These are phyloP conservation scores for Bombus fervidus DNA, from an alignment of 1,140 invertebrate genomes.

Conservation along the genomic window DNA sequence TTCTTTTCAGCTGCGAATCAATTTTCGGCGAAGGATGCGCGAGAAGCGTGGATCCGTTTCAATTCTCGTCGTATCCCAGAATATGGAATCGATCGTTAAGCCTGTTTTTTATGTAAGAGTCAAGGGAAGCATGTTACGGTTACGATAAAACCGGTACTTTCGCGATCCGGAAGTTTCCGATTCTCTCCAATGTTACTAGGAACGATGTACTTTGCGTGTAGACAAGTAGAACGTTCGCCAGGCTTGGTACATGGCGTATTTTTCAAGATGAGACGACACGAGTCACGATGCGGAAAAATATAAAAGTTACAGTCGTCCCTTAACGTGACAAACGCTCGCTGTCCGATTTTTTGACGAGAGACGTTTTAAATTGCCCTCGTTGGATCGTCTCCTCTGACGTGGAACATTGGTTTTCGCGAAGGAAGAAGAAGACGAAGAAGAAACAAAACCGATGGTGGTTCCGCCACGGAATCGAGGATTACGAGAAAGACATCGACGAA, in stretches of 20 bases:
- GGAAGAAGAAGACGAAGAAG: not conserved
- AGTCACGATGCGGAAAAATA: not conserved
- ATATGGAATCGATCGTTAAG: not conserved
- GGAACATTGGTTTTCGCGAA: not conserved
- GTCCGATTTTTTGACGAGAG: not conserved
- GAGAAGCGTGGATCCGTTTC: not conserved
- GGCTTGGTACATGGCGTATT: not conserved
- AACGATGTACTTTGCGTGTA: not conserved
- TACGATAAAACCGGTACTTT: not conserved
- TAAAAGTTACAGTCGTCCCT: not conserved
- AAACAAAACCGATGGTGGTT: not conserved
- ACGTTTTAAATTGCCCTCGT: conserved; percentile 1
- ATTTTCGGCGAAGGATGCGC: not conserved
- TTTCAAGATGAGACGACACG: not conserved
- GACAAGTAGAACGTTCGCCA: not conserved
- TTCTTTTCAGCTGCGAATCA: conserved; percentile 10
- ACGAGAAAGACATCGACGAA: conserved; percentile 17
- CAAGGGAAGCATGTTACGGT: no score
- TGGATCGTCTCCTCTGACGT: not conserved
- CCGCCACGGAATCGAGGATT: not conserved
- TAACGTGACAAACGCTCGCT: not conserved
- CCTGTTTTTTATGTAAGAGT: not conserved
- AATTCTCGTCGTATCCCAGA: not conserved
- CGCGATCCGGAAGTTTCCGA: not conserved
- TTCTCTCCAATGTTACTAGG: not conserved